Conservation (phyloP, 2,797 vertebrate species). For the Mus spretus region DNA sequence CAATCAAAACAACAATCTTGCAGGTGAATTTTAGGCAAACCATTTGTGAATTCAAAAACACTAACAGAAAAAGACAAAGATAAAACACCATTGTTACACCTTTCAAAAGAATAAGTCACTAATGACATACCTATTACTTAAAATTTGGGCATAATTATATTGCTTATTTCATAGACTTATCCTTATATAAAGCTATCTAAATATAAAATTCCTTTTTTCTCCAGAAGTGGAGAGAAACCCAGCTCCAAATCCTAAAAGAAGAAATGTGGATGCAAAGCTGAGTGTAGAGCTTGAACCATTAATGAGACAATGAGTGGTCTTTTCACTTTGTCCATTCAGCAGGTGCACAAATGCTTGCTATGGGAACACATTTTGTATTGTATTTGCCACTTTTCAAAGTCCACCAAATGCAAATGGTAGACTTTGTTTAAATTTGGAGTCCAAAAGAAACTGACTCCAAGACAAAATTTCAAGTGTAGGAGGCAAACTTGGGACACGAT, state of each 20-base stretch:
- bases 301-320: neutral
- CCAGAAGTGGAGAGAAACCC: conserved; percentile 3
- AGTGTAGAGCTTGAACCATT: neutral
- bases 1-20: conserved; percentile 75
- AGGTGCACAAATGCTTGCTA: conserved; percentile 20
- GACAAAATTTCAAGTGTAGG: conserved; percentile 47
- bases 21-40: conserved; percentile 64
- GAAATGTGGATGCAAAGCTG: conserved; percentile 28
- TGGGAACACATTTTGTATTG: conserved; percentile 35
- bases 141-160: conserved; percentile 46
- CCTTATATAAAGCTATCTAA: conserved; percentile 26
- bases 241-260: conserved; percentile 5
- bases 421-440: neutral
- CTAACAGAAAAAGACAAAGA: conserved; percentile 65
- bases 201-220: conserved; percentile 46
- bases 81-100: conserved; percentile 45
- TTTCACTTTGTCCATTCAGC: conserved; percentile 36
- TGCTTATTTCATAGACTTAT: conserved; percentile 52
- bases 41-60: conserved; percentile 69
- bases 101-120: conserved; percentile 64
- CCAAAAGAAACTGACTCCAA: neutral
- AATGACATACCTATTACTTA: conserved; percentile 61
- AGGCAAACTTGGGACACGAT: neutral
- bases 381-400: conserved; percentile 19
- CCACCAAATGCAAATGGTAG: neutral